Conservation (phyloP, 2,797 vertebrate genomes). For the Phataginus tetradactyla region DNA sequence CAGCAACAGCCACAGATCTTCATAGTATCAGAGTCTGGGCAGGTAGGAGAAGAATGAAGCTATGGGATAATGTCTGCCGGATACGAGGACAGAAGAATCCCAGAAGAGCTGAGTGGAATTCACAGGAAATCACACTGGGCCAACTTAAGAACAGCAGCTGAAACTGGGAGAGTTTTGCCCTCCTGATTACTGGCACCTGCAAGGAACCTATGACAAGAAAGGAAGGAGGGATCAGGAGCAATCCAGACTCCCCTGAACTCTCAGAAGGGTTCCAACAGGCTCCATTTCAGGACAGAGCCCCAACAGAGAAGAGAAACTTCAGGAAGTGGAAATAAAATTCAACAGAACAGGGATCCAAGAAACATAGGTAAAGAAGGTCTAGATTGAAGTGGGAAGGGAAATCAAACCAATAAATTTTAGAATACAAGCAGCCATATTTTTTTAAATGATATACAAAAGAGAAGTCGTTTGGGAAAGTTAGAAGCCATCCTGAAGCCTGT, state of each 20-base stretch:
- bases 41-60: neutral
- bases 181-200: neutral
- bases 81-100: neutral
- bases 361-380: neutral
- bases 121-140: neutral
- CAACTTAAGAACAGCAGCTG: neutral
- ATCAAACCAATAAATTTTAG: neutral
- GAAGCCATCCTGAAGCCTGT: neutral
- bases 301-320: neutral
- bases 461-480: neutral
- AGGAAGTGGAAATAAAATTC: slow-evolving; percentile 22
- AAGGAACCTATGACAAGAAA: neutral
- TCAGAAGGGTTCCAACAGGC: neutral
- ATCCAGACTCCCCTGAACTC: neutral
- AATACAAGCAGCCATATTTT: neutral
- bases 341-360: neutral
- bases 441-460: neutral
- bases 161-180: neutral
- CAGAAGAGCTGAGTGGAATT: neutral
- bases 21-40: neutral
- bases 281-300: neutral
- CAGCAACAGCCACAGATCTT: neutral
- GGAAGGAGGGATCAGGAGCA: neutral
- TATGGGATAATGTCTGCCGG: neutral
- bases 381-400: neutral